Conservation (phyloP, 2,797 vertebrate species). For the Mus minutoides region DNA sequence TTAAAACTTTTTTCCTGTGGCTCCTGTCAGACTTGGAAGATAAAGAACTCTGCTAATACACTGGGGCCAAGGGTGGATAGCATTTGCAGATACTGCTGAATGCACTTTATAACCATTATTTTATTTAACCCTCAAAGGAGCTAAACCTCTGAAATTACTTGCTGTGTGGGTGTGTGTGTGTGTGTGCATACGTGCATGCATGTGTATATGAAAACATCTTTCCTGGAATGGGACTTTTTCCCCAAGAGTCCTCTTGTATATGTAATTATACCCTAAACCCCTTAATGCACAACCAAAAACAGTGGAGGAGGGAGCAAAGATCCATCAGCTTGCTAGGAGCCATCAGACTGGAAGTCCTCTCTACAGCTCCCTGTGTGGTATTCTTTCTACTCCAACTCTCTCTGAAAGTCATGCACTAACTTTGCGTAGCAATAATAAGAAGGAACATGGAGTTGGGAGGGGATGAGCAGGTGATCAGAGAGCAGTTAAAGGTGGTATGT, state of each 20-base stretch:
- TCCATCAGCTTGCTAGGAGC: neutral
- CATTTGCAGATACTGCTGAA: conserved; percentile 25
- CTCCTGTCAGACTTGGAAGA: conserved; percentile 62
- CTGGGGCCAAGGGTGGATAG: neutral
- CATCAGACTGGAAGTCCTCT: conserved; percentile 8
- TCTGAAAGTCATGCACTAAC: neutral
- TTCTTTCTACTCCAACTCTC: neutral
- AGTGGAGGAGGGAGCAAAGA: neutral
- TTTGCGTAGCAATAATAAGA: neutral
- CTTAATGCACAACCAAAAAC: conserved; percentile 59
- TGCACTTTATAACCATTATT: conserved; percentile 47
- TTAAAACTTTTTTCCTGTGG: conserved; percentile 52
- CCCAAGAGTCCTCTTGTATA: neutral
- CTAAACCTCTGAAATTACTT: conserved; percentile 22
- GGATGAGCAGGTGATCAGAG: neutral
- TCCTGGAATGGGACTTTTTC: conserved; percentile 50
- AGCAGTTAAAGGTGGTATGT: neutral
- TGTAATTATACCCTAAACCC: conserved; percentile 26
- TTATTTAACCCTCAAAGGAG: conserved; percentile 45
- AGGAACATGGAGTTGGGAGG: neutral
- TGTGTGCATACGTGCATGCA: neutral
- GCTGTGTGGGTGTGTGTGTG: neutral
- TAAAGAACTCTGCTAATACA: conserved; percentile 10
- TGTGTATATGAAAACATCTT: neutral
- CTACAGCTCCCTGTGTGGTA: neutral